phyloP scores from a whole-genome alignment of 2,797 vertebrate species.

The Petrocephalus sullivani region DNA sequence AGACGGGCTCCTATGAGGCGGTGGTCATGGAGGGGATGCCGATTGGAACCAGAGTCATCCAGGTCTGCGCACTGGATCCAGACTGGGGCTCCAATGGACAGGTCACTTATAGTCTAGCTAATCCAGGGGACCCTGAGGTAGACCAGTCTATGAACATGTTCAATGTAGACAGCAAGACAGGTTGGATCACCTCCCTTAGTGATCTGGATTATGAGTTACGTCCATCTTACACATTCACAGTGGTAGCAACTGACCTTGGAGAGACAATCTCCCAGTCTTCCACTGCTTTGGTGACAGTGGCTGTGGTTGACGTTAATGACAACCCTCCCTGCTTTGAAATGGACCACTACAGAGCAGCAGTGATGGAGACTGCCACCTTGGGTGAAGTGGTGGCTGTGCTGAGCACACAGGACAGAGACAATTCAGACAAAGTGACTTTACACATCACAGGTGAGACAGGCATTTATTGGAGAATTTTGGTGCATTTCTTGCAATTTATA shows the following conservation, averaged over 20 bases:
- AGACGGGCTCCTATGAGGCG: slow-evolving; percentile 82
- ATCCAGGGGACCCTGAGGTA: slow-evolving; percentile 54
- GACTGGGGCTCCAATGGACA: slow-evolving; percentile 91
- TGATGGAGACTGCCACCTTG: slow-evolving; percentile 82
- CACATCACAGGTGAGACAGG: slow-evolving; percentile 81
- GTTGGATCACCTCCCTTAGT: slow-evolving; percentile 86
- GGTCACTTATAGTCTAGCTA: slow-evolving; percentile 78
- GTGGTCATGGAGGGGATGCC: slow-evolving; percentile 89
- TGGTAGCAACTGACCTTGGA: slow-evolving; percentile 80
- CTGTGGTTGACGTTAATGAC: slow-evolving; percentile 87
- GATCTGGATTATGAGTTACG: slow-evolving; percentile 80
- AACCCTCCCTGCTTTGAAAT: slow-evolving; percentile 86
- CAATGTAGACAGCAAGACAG: slow-evolving; percentile 81
- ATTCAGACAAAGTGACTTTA: slow-evolving; percentile 78
- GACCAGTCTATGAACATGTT: slow-evolving; percentile 61
- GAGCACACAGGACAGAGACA: slow-evolving; percentile 81
- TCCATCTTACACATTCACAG: slow-evolving; percentile 74
- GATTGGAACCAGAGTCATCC: slow-evolving; percentile 78
- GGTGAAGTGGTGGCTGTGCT: slow-evolving; percentile 84
- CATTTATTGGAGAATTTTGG: background rate
- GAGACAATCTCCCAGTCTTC: slow-evolving; percentile 77
- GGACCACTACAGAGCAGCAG: slow-evolving; percentile 83
- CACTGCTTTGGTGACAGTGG: slow-evolving; percentile 71
- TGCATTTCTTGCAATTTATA: background rate
- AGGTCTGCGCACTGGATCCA: slow-evolving; percentile 80